Evolutionary conservation across 2,888 invertebrate species (phyloP).

Genomic region (Leptopilina syphax): DNA sequence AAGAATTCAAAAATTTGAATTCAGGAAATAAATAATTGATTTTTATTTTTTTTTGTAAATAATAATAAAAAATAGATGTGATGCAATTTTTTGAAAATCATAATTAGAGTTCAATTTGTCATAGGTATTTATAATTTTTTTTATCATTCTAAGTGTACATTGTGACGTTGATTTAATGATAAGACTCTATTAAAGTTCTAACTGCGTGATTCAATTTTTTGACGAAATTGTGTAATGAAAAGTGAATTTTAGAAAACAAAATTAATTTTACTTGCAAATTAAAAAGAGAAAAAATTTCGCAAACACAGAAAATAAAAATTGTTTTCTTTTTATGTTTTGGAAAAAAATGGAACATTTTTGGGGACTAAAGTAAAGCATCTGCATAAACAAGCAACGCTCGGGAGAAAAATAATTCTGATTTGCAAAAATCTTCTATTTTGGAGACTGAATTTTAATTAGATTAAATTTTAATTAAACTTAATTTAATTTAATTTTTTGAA

Average conservation of each 20-base stretch:
- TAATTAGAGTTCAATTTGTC: no score
- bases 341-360: neutral
- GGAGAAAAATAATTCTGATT: constrained; percentile 19
- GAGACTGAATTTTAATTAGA: neutral
- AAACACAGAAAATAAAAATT: neutral
- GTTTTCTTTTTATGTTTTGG: neutral
- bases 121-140: neutral
- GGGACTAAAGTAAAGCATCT: constrained; percentile 8
- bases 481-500: neutral
- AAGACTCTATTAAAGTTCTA: constrained; percentile 13
- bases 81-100: no score
- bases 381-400: constrained; percentile 21
- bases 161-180: constrained; percentile 1
- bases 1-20: no score
- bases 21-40: no score
- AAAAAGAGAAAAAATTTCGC: neutral
- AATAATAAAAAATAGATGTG: no score
- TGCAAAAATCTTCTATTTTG: neutral
- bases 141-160: neutral
- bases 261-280: neutral
- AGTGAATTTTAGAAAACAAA: neutral
- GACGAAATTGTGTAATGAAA: neutral
- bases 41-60: no score
- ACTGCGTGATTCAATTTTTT: neutral
- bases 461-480: neutral